Evolutionary conservation across 2,797 vertebrate genomes (phyloP).

Genomic region (Macrochelys suwanniensis): DNA sequence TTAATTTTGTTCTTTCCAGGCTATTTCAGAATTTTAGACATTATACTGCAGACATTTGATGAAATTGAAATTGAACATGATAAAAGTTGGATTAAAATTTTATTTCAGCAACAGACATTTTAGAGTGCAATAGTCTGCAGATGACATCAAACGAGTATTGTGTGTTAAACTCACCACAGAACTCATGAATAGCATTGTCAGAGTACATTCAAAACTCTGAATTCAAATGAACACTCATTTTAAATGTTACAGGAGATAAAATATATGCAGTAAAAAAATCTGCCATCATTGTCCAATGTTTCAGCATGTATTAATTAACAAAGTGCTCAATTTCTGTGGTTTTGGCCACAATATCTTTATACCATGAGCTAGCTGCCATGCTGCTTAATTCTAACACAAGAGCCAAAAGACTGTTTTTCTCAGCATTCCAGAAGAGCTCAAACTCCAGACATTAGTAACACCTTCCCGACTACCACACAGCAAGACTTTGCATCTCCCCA

Average conservation of each 20-base stretch:
- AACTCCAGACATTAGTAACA: constrained; percentile 38
- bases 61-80: constrained; percentile 69
- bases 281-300: constrained; percentile 54
- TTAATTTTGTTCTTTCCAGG: constrained; percentile 41
- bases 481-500: background rate
- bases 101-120: constrained; percentile 72
- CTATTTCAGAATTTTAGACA: constrained; percentile 74
- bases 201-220: constrained; percentile 71
- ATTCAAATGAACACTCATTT: constrained; percentile 52
- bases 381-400: constrained; percentile 42
- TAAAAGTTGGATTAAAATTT: constrained; percentile 74
- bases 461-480: constrained; percentile 40
- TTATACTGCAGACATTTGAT: constrained; percentile 54
- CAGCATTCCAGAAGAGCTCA: constrained; percentile 44
- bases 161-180: constrained; percentile 59
- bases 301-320: constrained; percentile 44
- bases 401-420: constrained; percentile 54
- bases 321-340: constrained; percentile 65
- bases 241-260: constrained; percentile 71
- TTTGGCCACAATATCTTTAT: constrained; percentile 48
- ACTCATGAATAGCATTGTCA: constrained; percentile 72
- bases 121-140: constrained; percentile 57
- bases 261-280: constrained; percentile 32
- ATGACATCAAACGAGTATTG: constrained; percentile 70
- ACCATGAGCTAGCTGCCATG: constrained; percentile 58